Evolutionary conservation across 1,140 invertebrate genomes (phyloP).

Genomic region (Gonatopus flavifemur): DNA sequence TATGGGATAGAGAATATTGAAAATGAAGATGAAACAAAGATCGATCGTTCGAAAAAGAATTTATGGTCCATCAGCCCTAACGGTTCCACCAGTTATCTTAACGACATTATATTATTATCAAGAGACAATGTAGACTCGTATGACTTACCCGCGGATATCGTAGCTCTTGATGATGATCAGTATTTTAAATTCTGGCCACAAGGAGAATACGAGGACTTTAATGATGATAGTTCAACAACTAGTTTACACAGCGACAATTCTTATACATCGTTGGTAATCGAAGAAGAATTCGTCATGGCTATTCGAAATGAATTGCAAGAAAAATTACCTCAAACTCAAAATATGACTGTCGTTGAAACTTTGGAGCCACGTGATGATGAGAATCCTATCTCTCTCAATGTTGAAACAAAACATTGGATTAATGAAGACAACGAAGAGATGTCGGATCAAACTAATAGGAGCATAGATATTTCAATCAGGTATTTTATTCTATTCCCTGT

Average conservation of each 20-base stretch:
- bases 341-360: conserved; percentile 55
- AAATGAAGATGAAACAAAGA: background rate
- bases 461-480: conserved; percentile 52
- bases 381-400: conserved; percentile 35
- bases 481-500: conserved; percentile 32
- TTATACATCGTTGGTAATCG: conserved; percentile 63
- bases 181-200: background rate
- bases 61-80: no score
- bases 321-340: conserved; percentile 70
- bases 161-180: background rate
- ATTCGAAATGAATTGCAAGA: conserved; percentile 70
- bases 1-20: no score
- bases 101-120: no score
- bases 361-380: conserved; percentile 49
- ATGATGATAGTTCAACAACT: conserved; percentile 54
- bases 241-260: conserved; percentile 56
- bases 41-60: background rate
- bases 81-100: no score
- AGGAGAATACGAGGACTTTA: conserved; percentile 38
- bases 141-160: conserved; percentile 8
- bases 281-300: conserved; percentile 71
- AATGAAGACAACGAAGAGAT: conserved; percentile 43
- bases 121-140: conserved; percentile 21
- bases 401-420: conserved; percentile 41
- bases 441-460: conserved; percentile 37